Percentiles rank a stretch among this genome's conserved stretches.
Conservation (phyloP, 2,113 vertebrate species). For the Pitta sordida region DNA sequence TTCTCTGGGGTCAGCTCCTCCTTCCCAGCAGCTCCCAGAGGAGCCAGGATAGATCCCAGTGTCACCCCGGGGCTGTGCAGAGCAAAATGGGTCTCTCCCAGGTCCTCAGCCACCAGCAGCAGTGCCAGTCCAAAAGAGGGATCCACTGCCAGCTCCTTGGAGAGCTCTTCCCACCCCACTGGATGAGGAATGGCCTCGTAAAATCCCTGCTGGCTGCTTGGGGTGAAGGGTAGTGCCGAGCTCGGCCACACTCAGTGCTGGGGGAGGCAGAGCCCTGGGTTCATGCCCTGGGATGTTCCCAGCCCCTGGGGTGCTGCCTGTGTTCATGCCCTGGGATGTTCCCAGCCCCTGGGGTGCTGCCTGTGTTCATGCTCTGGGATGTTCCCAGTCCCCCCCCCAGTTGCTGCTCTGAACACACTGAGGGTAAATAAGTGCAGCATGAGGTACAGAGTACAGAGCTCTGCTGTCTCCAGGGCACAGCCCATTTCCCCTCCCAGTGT, state of each 20-base stretch:
- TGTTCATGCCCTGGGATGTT: neutral
- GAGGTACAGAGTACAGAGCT: neutral
- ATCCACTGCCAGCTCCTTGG: neutral
- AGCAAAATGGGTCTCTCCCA: accelerated
- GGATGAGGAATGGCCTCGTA: accelerated
- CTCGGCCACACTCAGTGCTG: accelerated
- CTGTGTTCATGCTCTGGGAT: neutral
- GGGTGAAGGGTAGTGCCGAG: neutral
- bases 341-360: neutral
- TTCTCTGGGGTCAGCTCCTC: neutral
- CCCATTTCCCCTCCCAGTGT: accelerated
- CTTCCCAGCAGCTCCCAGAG: neutral
- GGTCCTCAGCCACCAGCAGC: accelerated
- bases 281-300: neutral
- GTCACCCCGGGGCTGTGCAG: neutral
- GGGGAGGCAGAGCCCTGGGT: neutral
- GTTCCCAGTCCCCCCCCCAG: neutral
- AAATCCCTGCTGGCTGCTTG: neutral
- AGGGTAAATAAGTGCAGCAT: neutral
- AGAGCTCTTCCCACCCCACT: neutral
- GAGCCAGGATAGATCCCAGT: neutral
- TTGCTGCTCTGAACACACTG: neutral
- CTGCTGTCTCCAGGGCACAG: accelerated
- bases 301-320: neutral
- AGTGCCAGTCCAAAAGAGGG: neutral